Base-by-base conservation (phyloP, 2,888 invertebrate species). In the Calameuta idolon region DNA sequence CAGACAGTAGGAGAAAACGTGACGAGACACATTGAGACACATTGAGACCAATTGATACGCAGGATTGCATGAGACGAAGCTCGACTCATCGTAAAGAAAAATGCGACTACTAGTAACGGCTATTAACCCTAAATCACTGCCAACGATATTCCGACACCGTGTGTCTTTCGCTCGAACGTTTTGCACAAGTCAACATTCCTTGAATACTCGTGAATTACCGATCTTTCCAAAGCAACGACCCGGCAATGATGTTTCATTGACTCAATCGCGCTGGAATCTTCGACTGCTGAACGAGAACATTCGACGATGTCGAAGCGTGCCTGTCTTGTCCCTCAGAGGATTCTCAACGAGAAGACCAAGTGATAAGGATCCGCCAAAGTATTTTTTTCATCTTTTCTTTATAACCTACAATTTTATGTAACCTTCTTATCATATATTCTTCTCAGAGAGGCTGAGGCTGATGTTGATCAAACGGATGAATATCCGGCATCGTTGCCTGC, bases 401-500 rank as follows among this genome's bases (percentile, higher is more conserved):
- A 40, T 40, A 15, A 15, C 15, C 40, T 40, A 40, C 15, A 15
- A 15, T 15, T 15, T 15, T 5, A 40, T 40, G 40, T 40, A 40
- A 40, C 40, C 15, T 15, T 15, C 15, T 15, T 15, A 15, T 40
- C 40, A 15, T 15, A 15, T 5, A 15, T 40, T 40, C 5, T 30
- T 30, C 74, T 68, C 34, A 79, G 79, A 34, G 79, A 35, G 15
- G 81, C 79, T 37, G 79, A 35, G 30, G 79, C 81, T 34, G 75
- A 77, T 11, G 83, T 85, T 33, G 87, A 85, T 55, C 85, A 84
- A n/a, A 34, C 83, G 4, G 92, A 92, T 31, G 92, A 92, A 71
- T 92, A 92, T 85, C 87, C 91, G 69, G 91, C 91, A 33, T 81
- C 90, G 83, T 89, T 97, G 81, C 97, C 98, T 75, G 97, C 98